A percentile compares a stretch with the other conserved stretches of the same genome.
These are phyloP conservation scores for Serilophus lunatus DNA, from an alignment of 2,113 vertebrate species.

Conservation along the genomic window DNA sequence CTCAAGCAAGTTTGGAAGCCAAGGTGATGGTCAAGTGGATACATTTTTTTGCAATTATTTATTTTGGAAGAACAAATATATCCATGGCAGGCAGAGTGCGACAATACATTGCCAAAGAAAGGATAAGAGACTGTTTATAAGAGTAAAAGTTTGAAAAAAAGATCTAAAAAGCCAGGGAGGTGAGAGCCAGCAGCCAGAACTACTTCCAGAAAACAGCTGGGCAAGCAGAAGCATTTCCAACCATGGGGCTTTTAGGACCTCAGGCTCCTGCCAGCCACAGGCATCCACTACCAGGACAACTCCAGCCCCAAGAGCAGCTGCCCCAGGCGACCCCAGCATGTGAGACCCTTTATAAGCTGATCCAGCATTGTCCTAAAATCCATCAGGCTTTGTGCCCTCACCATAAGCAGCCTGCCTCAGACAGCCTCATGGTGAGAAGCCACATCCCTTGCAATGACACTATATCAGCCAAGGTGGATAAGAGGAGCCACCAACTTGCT, in stretches of 20 bases:
- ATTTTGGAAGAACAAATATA: conserved; percentile 2
- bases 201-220: background rate
- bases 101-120: background rate
- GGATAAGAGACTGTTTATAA: conserved; percentile 6
- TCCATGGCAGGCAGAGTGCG: background rate
- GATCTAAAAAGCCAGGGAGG: background rate
- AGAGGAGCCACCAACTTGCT: fast-evolving
- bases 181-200: background rate
- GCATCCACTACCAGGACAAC: background rate
- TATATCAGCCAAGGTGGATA: fast-evolving
- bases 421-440: background rate
- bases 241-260: background rate
- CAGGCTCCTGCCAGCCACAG: background rate
- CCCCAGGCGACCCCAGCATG: fast-evolving
- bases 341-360: background rate
- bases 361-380: background rate
- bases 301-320: background rate
- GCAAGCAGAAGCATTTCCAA: background rate
- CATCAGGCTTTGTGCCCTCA: background rate
- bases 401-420: background rate
- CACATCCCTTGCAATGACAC: background rate
- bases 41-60: conserved; percentile 2
- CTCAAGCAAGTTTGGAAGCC: background rate
- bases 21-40: background rate
- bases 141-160: background rate